Conservation (phyloP, 2,113 vertebrate genomes). For the Lepisosteus osseus region DNA sequence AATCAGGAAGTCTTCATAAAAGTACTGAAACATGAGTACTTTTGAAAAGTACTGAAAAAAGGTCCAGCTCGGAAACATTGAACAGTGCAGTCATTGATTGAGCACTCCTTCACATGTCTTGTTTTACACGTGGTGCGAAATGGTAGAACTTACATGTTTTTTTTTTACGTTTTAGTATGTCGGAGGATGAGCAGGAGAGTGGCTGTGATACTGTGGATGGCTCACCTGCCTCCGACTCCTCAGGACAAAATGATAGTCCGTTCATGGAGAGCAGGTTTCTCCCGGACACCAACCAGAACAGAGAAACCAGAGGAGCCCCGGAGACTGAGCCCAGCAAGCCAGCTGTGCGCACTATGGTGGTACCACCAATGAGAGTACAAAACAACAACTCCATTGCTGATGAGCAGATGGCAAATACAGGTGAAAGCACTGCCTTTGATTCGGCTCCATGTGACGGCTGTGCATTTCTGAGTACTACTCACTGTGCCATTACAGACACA, state of each 20-base stretch:
- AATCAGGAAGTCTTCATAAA: no score
- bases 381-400: constrained; percentile 68
- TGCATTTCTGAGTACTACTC: no score
- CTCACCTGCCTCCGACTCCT: constrained; percentile 83
- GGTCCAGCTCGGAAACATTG: no score
- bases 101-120: no score
- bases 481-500: no score
- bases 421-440: constrained; percentile 48
- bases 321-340: constrained; percentile 75
- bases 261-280: constrained; percentile 79
- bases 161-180: constrained; percentile 72
- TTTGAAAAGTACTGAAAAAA: no score
- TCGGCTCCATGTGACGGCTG: no score
- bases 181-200: constrained; percentile 91
- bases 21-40: no score
- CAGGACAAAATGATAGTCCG: constrained; percentile 76
- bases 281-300: constrained; percentile 74
- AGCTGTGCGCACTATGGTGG: constrained; percentile 81
- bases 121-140: no score
- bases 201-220: constrained; percentile 90
- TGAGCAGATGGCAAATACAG: constrained; percentile 69
- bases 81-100: no score
- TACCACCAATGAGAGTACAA: constrained; percentile 82
- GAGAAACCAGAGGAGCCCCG: constrained; percentile 54
- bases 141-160: neutral